These are phyloP conservation scores for Yoshiicerus persimilis DNA, from an alignment of 1,140 invertebrate genomes.

Conservation along the genomic window DNA sequence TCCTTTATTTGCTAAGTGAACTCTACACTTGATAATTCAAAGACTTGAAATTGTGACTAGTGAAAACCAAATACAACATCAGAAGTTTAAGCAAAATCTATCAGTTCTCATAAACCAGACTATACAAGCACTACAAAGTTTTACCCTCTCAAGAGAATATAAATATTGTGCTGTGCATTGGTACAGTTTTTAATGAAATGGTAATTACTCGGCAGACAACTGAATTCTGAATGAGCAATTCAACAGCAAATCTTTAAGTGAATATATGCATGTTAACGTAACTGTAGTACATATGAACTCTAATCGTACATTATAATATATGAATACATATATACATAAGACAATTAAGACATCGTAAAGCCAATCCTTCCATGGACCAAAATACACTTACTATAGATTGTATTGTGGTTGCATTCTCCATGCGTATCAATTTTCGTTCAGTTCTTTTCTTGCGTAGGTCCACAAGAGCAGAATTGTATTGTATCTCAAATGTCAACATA, in stretches of 20 bases:
- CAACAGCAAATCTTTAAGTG: background rate
- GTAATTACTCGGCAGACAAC: background rate
- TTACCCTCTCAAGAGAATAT: background rate
- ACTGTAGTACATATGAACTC: background rate
- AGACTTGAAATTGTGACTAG: slow-evolving; percentile 5
- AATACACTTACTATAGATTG: too few relatives aligned
- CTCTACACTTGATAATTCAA: background rate
- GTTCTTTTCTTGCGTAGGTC: too few relatives aligned
- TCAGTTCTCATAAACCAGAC: background rate
- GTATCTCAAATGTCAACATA: background rate
- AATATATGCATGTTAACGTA: background rate
- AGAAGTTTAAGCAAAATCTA: background rate
- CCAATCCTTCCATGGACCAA: too few relatives aligned
- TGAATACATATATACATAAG: too few relatives aligned
- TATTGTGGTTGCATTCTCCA: too few relatives aligned
- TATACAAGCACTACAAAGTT: background rate
- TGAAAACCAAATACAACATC: background rate
- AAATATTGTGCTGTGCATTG: background rate
- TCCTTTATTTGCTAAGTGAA: slow-evolving; percentile 40
- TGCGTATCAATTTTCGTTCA: too few relatives aligned
- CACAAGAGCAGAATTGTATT: background rate
- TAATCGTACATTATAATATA: background rate
- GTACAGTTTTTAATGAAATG: background rate
- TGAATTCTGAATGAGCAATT: background rate
- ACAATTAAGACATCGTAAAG: too few relatives aligned